Evolutionary conservation across 1,140 invertebrate genomes (phyloP), one percentile per base, ranked within the genome.

Genomic region (Bilobella aurantiaca): DNA sequence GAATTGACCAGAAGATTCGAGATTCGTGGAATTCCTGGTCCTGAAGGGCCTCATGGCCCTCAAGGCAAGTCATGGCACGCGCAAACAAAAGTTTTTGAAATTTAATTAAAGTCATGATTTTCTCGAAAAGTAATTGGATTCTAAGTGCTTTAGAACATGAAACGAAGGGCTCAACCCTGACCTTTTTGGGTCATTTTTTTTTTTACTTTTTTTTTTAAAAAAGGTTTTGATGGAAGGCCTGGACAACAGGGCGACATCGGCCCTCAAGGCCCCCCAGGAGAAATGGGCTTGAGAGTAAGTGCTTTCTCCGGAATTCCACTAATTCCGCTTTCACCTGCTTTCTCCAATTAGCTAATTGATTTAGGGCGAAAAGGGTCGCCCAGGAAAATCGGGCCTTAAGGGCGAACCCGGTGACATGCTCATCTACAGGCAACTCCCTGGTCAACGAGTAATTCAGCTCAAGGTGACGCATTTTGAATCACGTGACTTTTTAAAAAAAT

Each of bases 371-470:
- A 14, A 18, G 5, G 59, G 59, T 3, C 5, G 32, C 23, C 14
- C 59, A n/a, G 59, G 59, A 42, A 8, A 18, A 21, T 8, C 37
- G 46, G 59, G 59, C 30, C 59, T 42, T 14, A 62, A 62, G 37
- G 59, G 59, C 5, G 59, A 62, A 46, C 59, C 59, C 21, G 59
- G 32, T 8, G 25, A 53, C 14, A 14, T 53, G 8, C 5, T 53
- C 5, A 14, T 53, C 23, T 23, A 14, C 8, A 53, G 49, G 21
- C 3, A 12, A 53, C 23, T 53, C 25, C 49, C 49, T 5, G 49
- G 49, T 53, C 49, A 53, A 53, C 14, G 21, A 23, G 49, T 23
- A 12, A 23, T 16, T 5, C 23, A 8, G 5, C 12, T 53, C 8
- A 53, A 23, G 49, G 49, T 53, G 5, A 42, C 37, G 8, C n/a